Percentiles rank a stretch among this genome's conserved stretches.
Evolutionary conservation across 2,797 vertebrate genomes (phyloP).

Genomic region (Poeciliopsis infans): DNA sequence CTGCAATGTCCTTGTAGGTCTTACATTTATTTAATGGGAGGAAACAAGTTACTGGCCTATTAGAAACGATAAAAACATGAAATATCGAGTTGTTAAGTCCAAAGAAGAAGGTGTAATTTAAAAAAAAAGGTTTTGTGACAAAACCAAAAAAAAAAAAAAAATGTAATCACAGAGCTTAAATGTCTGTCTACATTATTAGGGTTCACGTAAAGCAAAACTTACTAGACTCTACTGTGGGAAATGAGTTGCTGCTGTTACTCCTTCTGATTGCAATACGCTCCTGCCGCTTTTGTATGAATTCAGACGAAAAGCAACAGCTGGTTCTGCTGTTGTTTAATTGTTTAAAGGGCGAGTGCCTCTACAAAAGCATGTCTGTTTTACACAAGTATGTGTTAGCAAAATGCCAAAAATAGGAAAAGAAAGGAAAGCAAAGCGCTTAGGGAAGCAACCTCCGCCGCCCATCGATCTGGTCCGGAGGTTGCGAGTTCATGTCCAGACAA

Average conservation of each 20-base stretch:
- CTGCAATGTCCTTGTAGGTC: background rate
- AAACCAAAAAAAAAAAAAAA: background rate
- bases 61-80: background rate
- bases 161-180: background rate
- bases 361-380: background rate
- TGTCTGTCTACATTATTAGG: background rate
- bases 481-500: background rate
- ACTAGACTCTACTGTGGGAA: rapidly evolving
- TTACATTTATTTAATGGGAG: background rate
- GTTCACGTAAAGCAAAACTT: background rate
- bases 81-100: background rate
- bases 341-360: background rate
- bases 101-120: background rate
- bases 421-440: background rate
- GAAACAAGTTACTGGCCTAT: background rate
- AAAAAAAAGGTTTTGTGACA: background rate
- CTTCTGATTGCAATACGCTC: background rate
- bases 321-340: background rate
- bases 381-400: background rate
- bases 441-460: background rate
- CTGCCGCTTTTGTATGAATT: background rate
- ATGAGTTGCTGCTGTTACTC: background rate
- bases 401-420: background rate
- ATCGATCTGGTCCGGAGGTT: background rate
- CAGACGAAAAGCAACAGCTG: background rate